Base-by-base conservation (phyloP, 2,888 invertebrate genomes). In the Temnothorax unifasciatus region DNA sequence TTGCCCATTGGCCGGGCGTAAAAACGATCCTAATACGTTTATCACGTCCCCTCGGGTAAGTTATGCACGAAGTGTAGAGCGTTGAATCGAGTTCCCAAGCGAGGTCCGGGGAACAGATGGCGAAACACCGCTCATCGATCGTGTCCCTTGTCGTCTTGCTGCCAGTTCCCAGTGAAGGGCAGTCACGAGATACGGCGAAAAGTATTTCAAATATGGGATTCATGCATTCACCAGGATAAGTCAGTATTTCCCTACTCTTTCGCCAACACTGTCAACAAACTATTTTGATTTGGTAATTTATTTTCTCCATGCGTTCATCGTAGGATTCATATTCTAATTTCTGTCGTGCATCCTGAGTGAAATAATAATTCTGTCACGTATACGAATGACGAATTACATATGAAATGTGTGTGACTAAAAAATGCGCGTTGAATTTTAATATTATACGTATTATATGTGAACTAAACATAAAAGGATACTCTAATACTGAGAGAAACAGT, bases 51-150 rank as follows among this genome's bases (percentile, higher is more conserved):
- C 54, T 63, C 57, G 25, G 82, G 64, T 87, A 88, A 88, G 75
- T 88, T 89, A 87, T 87, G 85, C 89, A 82, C 63, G 69, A 79
- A 84, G 75, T 76, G 83, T 87, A 61, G 85, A 89, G 84, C 84
- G 83, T 54, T 59, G 89, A 85, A 87, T 81, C 84, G 82, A 88
- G 87, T 87, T 89, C 44, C 79, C 71, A 76, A 89, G 89, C 85
- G 84, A n/a, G n/a, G 87, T 89, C 84, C 83, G 66, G 77, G 71
- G 85, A 89, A 89, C 87, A 88, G 85, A 88, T 88, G 88, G 89
- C 61, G 85, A 89, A 89, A 89, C 87, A 82, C 79, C 84, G 84
- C 61, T 71, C 87, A 88, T 88, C 88, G 88, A 88, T 88, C 88
- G 87, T 76, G 69, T 68, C 61, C 82, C 85, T 85, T 87, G 85